These are phyloP conservation scores for Lepidochitona cinerea DNA, from an alignment of 2,888 invertebrate genomes.

Conservation along the genomic window DNA sequence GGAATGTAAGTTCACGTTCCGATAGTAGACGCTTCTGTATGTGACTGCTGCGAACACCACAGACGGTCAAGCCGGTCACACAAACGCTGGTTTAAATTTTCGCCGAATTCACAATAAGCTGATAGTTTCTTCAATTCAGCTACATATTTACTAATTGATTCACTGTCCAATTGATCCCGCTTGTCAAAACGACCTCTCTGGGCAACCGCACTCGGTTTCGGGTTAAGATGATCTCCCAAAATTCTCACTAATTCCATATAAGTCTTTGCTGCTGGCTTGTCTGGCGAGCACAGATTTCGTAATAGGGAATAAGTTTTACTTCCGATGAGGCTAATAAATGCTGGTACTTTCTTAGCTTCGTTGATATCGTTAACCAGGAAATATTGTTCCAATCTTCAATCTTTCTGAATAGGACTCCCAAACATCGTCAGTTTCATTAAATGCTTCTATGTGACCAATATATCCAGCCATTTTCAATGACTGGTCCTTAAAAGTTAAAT, in stretches of 20 bases:
- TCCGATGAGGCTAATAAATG: conserved; percentile 29
- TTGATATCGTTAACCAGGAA: conserved; percentile 26
- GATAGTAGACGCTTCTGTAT: conserved; percentile 25
- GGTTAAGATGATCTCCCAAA: conserved; percentile 18
- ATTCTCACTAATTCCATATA: conserved; percentile 17
- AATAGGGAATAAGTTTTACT: conserved; percentile 6
- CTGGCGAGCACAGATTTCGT: conserved; percentile 28
- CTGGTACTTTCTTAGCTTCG: conserved; percentile 26
- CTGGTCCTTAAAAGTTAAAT: too few relatives aligned
- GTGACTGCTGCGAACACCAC: conserved; percentile 18
- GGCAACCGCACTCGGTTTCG: conserved; percentile 27
- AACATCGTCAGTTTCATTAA: conserved; percentile 2
- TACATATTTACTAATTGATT: not conserved
- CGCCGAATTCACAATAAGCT: conserved; percentile 6
- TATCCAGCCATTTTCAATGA: conserved; percentile 1
- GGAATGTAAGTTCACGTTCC: conserved; percentile 9
- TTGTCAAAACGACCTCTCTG: conserved; percentile 19
- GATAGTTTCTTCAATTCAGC: not conserved
- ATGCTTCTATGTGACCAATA: conserved; percentile 1
- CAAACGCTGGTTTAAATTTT: conserved; percentile 18
- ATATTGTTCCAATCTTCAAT: conserved; percentile 26
- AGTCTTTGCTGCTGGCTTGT: conserved; percentile 25
- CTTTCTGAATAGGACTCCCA: conserved; percentile 30
- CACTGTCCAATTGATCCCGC: not conserved
- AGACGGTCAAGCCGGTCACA: conserved; percentile 34